Percentiles rank a stretch among this genome's conserved stretches.
Evolutionary conservation across 2,888 invertebrate genomes (phyloP).

Genomic region (Pristionchus mayeri): DNA sequence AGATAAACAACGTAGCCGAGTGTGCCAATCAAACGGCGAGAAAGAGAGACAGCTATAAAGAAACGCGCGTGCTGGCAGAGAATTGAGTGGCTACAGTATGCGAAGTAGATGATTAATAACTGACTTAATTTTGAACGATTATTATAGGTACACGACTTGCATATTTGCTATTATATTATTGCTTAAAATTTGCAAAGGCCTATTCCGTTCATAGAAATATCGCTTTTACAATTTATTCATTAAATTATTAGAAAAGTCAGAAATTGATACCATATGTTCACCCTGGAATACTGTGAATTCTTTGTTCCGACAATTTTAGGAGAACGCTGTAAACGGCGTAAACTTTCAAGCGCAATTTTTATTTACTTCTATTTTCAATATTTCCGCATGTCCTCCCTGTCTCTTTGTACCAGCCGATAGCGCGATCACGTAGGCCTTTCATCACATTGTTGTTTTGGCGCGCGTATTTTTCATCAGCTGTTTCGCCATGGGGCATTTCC

Average conservation of each 20-base stretch:
- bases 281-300: not conserved
- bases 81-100: conserved; percentile 5
- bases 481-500: not conserved
- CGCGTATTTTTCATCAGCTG: no score
- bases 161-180: not conserved
- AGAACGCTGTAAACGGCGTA: not conserved
- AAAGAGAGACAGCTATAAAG: conserved; percentile 8
- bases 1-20: not conserved
- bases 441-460: not conserved
- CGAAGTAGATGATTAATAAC: not conserved
- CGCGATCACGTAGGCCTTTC: not conserved
- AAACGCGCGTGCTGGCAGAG: not conserved
- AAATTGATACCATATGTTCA: not conserved
- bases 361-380: not conserved
- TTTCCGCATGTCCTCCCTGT: not conserved
- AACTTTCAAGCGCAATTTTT: not conserved
- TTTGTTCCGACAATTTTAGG: not conserved
- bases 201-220: no score
- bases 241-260: not conserved
- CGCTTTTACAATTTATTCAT: no score
- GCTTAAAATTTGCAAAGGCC: no score
- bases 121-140: no score
- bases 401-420: no score
- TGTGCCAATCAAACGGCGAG: conserved; percentile 9
- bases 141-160: no score